These are phyloP conservation scores for Prionace glauca DNA, from an alignment of 2,797 vertebrate genomes.

Conservation along the genomic window DNA sequence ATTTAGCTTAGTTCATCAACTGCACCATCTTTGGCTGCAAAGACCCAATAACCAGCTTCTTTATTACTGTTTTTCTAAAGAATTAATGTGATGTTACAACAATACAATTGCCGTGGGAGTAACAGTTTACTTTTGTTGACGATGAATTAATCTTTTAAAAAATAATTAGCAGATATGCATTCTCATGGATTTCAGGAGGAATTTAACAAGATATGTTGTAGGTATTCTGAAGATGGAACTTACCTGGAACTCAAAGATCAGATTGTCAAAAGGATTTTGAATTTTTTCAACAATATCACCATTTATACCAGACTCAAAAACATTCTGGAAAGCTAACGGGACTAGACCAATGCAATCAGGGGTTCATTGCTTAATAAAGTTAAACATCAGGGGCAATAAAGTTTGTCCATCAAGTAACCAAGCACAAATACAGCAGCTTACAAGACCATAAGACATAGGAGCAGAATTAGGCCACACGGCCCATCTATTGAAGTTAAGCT, in stretches of 20 bases:
- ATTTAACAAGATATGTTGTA: not conserved
- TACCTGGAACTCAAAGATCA: not conserved
- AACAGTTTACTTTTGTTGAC: too few relatives aligned
- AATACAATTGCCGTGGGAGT: conserved; percentile 39
- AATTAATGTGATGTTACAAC: conserved; percentile 48
- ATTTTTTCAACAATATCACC: not conserved
- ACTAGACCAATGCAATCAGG: too few relatives aligned
- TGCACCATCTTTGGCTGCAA: conserved; percentile 46
- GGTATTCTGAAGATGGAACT: not conserved
- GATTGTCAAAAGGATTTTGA: not conserved
- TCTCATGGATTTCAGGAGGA: conserved; percentile 33
- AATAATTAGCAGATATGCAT: conserved; percentile 50
- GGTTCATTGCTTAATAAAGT: too few relatives aligned
- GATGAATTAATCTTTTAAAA: conserved; percentile 39
- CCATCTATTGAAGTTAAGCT: too few relatives aligned
- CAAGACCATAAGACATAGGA: too few relatives aligned
- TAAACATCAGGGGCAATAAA: too few relatives aligned
- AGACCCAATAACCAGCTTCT: conserved; percentile 40
- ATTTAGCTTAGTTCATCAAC: conserved; percentile 45
- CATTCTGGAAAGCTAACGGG: too few relatives aligned
- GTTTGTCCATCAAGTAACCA: too few relatives aligned
- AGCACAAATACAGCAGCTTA: too few relatives aligned
- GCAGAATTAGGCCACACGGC: too few relatives aligned
- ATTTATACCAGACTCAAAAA: not conserved
- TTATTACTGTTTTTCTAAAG: conserved; percentile 47